Evolutionary conservation across 2,888 invertebrate species (phyloP), one percentile per base, ranked within the genome.

Genomic region (Drosophila imparisetae): DNA sequence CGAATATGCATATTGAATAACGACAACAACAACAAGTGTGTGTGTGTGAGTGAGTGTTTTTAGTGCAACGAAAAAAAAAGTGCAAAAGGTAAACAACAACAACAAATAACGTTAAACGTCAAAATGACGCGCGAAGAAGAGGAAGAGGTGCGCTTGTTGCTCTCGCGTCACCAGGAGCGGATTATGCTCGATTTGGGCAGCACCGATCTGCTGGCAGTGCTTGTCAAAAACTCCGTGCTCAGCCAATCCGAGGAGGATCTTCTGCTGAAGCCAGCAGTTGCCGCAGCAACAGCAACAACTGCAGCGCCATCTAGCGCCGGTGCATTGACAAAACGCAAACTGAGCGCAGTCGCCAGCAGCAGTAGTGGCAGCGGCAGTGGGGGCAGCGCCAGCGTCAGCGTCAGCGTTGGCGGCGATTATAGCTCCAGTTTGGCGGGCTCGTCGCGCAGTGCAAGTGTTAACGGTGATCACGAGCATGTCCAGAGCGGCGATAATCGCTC

Each of bases 191-290:
- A 95, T 93, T 91, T 95, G 81, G 94, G 94, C 89, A 94, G 94
- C 79, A 95, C 95, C 74, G 95, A 95, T 91, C 93, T 95, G 60
- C 90, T 95, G 80, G 94, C 95, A 74, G 94, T 95, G 76, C 93
- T 95, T 69, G 95, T 95, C 64, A 95, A 95, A 91, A 95, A 95
- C 89, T 95, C 95, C 58, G 94, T 95, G 77, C 94, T 95, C 72
- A 95, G 93, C 86, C 93, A 95, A 77, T 94, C 94, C 82, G 95
- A 95, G 83, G 94, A 95, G 80, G 95, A 95, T 92, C 93, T 92
- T 24, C 68, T 92, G 21, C 69, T 92, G 3, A 92, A 92, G 63
- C 82, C 91, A 8, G 88, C 88, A 60, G 78, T 82, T 1, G 66
- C 72, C 13, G 63, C 79, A 18, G 65, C 75, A n/a, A 59, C 77